These are phyloP conservation scores for Emmelina monodactyla DNA, from an alignment of 2,888 invertebrate genomes.

Conservation along the genomic window DNA sequence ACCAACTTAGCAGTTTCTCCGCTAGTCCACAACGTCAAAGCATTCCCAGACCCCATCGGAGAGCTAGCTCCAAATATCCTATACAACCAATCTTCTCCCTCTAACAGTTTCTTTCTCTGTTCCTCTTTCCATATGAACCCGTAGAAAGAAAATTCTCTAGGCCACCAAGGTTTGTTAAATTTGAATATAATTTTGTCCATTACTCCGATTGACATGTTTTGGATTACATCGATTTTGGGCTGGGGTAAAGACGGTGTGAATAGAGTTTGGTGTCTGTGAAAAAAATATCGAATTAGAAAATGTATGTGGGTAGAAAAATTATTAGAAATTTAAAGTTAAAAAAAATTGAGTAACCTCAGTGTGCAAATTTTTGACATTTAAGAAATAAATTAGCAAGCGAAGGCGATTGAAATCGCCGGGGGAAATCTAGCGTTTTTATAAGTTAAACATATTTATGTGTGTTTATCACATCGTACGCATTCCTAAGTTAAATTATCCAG, in stretches of 20 bases:
- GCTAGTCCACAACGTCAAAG: slow-evolving; percentile 1
- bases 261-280: neutral
- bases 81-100: slow-evolving; percentile 4
- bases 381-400: too few species aligned
- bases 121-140: slow-evolving; percentile 3
- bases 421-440: too few species aligned
- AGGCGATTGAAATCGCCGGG: too few species aligned
- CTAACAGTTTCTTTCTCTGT: neutral
- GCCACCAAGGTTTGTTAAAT: slow-evolving; percentile 72
- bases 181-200: slow-evolving; percentile 71
- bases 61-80: neutral
- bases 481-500: too few species aligned
- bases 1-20: neutral
- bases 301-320: too few species aligned
- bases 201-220: slow-evolving; percentile 68
- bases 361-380: too few species aligned
- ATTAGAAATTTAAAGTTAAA: too few species aligned
- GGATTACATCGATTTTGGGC: slow-evolving; percentile 58
- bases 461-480: too few species aligned
- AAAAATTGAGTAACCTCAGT: too few species aligned
- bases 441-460: too few species aligned
- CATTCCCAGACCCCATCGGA: slow-evolving; percentile 14
- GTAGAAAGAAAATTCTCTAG: slow-evolving; percentile 18
- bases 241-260: slow-evolving; percentile 14
- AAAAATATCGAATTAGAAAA: too few species aligned